A percentile compares a stretch with the other conserved stretches of the same genome.
These are phyloP conservation scores for Gymnopithys bicolor DNA, from an alignment of 2,797 vertebrate genomes.

Conservation along the genomic window DNA sequence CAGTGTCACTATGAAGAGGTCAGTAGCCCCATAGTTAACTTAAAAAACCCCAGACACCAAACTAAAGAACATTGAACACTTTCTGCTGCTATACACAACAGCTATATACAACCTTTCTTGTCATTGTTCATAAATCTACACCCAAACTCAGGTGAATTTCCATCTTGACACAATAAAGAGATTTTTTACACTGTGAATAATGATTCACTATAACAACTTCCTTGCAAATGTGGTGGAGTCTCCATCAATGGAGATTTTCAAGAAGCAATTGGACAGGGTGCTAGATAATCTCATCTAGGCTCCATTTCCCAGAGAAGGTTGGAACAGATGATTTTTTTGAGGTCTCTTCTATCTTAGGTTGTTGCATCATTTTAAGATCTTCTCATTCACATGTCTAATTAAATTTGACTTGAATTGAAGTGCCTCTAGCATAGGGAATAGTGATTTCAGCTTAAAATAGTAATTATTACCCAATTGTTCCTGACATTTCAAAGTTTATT, in stretches of 20 bases:
- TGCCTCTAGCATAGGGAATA: not conserved
- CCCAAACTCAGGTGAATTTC: not conserved
- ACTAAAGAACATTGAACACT: not conserved
- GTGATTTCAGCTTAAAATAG: not conserved
- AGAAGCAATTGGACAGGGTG: not conserved
- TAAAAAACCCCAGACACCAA: accelerated
- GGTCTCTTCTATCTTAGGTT: not conserved
- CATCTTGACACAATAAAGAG: not conserved
- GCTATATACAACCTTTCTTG: not conserved
- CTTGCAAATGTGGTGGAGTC: not conserved
- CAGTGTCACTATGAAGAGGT: not conserved
- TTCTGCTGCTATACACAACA: not conserved
- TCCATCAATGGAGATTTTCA: not conserved
- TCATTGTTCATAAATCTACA: not conserved
- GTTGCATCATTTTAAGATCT: not conserved
- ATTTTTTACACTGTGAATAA: not conserved
- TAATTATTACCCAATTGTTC: not conserved
- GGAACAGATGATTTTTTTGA: not conserved
- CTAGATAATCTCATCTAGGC: not conserved
- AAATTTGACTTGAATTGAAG: not conserved
- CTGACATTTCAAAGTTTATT: not conserved
- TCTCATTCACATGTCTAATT: not conserved
- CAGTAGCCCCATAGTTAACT: not conserved
- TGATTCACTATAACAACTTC: not conserved
- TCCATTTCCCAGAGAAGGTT: not conserved